These are phyloP conservation scores for Pristis pectinata DNA, from an alignment of 2,797 vertebrate species.

Conservation along the genomic window DNA sequence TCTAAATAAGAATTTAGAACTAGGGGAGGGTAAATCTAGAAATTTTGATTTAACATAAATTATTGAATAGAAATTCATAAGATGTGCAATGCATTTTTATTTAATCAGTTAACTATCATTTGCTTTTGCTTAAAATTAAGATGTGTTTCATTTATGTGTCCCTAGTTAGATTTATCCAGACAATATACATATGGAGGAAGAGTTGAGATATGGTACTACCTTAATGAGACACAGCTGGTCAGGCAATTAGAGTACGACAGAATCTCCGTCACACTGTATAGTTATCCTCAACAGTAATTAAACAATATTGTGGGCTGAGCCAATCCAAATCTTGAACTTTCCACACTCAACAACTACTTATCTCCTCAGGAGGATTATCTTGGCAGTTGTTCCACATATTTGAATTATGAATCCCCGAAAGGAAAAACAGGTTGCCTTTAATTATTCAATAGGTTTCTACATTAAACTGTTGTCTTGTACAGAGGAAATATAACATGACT, in stretches of 20 bases:
- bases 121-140: slow-evolving; percentile 9
- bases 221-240: slow-evolving; percentile 47
- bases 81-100: neutral
- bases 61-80: neutral
- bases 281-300: slow-evolving; percentile 3
- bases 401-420: slow-evolving; percentile 24
- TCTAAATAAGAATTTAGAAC: neutral
- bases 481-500: neutral
- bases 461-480: neutral
- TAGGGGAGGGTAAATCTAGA: neutral
- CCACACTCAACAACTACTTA: neutral
- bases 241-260: slow-evolving; percentile 44
- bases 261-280: slow-evolving; percentile 41
- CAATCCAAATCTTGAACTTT: neutral
- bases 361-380: neutral
- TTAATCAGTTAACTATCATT: neutral
- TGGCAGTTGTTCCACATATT: slow-evolving; percentile 1
- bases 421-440: neutral
- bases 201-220: neutral
- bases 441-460: slow-evolving; percentile 14
- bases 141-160: neutral
- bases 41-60: neutral
- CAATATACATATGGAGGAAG: neutral
- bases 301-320: neutral
- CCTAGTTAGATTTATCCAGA: neutral